Evolutionary conservation across 2,888 invertebrate genomes (phyloP), one percentile per base, ranked within the genome.

Genomic region (Platypus cylindrus): DNA sequence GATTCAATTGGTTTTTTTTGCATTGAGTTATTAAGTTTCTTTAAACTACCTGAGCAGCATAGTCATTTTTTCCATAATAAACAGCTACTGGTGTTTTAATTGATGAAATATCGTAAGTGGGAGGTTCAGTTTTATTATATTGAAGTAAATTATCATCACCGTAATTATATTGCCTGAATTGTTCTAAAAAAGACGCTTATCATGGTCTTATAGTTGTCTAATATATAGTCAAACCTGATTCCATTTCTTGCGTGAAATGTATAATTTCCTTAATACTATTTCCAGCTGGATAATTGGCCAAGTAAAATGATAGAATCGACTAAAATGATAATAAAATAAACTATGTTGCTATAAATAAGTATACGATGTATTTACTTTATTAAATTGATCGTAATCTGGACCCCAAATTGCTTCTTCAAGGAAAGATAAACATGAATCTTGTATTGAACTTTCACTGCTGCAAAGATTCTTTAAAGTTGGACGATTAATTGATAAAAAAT

Each of bases 211-310:
- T 9, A 24, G 26, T 26, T 12, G 4, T 24, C n/a, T 7, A 11
- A 5, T 24, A 7, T 24, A 4, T 11, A 4, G n/a, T 4, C 3
- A 58, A 60, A 7, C 56, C 57, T 0, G 66, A 64, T 24, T 63
- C 63, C 44, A 64, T 64, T 8, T 63, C 45, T 44, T 70, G 70
- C 0, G 64, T 66, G 45, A 62, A 68, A 48, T 70, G 70, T 5
- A 67, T 54, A 5, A 69, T 41, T 48, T 68, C 66, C 43, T 62
- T 59, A 0, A 64, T 56, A 1, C 69, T 65, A 1, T 66, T 60
- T 3, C 70, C 70, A 1, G 68, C 68, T 24, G 60, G 60, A n/a
- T n/a, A n/a, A n/a, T n/a, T n/a, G n/a, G n/a, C n/a, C n/a, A n/a
- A n/a, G n/a, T n/a, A n/a, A n/a, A n/a, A n/a, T n/a, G n/a, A n/a